Evolutionary conservation across 2,113 vertebrate genomes (phyloP).

Genomic region (Brachypodius melanocephalos): DNA sequence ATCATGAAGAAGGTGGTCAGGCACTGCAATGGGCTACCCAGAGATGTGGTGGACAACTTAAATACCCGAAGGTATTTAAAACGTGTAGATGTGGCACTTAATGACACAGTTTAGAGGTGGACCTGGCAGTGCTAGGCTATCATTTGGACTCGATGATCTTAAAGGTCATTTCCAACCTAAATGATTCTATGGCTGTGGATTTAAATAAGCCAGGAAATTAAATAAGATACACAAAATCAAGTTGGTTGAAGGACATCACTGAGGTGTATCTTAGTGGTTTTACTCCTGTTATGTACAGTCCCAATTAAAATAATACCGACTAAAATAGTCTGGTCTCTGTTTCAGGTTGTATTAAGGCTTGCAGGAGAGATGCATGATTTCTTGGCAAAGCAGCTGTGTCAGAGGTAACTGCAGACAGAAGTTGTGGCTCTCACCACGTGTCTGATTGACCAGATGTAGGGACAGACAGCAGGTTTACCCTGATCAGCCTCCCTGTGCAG

Average conservation of each 20-base stretch:
- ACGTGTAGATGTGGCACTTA: background rate
- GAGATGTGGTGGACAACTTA: background rate
- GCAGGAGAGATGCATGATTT: background rate
- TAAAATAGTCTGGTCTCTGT: background rate
- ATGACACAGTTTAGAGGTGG: background rate
- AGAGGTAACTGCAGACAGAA: background rate
- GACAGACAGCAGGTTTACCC: background rate
- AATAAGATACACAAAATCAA: background rate
- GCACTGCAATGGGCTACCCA: background rate
- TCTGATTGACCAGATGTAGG: background rate
- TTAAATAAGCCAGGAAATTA: background rate
- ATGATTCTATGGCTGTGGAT: background rate
- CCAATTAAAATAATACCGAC: background rate
- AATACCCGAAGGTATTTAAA: background rate
- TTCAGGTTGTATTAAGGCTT: background rate
- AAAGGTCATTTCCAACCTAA: background rate
- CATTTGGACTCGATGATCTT: background rate
- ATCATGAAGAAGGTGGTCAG: background rate
- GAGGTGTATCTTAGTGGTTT: background rate
- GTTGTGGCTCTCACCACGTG: background rate
- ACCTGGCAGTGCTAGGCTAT: background rate
- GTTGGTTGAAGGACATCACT: background rate
- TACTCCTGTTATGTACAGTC: background rate
- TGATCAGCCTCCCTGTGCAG: background rate
- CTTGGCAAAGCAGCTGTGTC: background rate